Evolutionary conservation across 2,888 invertebrate genomes (phyloP).

Genomic region (Aricia artaxerxes): DNA sequence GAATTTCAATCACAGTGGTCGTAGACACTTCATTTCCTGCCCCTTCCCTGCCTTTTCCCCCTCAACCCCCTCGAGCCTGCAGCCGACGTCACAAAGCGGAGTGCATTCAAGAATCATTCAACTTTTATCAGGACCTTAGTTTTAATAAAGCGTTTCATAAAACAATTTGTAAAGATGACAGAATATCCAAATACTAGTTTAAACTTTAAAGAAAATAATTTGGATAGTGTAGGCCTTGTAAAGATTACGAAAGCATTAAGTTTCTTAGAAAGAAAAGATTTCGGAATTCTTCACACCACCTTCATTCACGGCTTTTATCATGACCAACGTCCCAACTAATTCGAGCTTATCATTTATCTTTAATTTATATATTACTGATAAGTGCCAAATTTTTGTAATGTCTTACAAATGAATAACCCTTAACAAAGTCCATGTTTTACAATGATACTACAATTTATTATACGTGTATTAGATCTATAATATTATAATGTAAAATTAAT

Average conservation of each 20-base stretch:
- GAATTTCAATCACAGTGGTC: conserved; percentile 33
- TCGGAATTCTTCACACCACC: background rate
- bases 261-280: background rate
- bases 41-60: conserved; percentile 33
- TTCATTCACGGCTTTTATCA: background rate
- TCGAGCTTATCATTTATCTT: background rate
- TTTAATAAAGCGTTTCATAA: conserved; percentile 30
- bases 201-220: background rate
- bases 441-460: too few relatives aligned
- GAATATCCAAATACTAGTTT: background rate
- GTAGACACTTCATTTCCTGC: conserved; percentile 42
- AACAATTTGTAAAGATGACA: background rate
- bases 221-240: background rate
- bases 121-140: conserved; percentile 32
- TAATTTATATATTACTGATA: background rate
- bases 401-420: too few relatives aligned
- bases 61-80: conserved; percentile 32
- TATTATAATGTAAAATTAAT: too few relatives aligned
- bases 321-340: background rate
- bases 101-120: conserved; percentile 13
- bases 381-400: background rate
- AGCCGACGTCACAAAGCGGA: conserved; percentile 36
- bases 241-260: background rate
- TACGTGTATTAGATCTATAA: too few relatives aligned
- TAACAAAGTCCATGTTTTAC: too few relatives aligned